Evolutionary conservation across 2,113 vertebrate genomes (phyloP).

Genomic region (Saccopteryx leptura): DNA sequence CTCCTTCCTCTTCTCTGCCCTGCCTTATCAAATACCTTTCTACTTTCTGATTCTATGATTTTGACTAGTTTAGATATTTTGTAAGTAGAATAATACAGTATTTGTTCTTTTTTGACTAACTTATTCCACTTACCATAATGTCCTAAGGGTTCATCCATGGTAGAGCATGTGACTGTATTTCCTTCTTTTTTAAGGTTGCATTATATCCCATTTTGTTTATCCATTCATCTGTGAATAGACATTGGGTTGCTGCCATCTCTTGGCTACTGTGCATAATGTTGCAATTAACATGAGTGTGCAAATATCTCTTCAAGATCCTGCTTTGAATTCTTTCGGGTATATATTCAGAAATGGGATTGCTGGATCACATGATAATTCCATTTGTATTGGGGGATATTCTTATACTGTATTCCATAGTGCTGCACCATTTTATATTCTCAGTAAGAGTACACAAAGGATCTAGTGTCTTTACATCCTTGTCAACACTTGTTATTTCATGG

Average conservation of each 20-base stretch:
- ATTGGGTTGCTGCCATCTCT: neutral
- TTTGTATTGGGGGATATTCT: neutral
- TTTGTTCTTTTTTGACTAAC: neutral
- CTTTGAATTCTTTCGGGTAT: neutral
- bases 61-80: neutral
- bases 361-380: neutral
- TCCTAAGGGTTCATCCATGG: neutral
- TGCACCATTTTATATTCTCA: neutral
- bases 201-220: slow-evolving; percentile 41
- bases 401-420: neutral
- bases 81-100: neutral
- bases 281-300: neutral
- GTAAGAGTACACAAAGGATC: neutral
- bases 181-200: neutral
- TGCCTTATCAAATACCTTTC: neutral
- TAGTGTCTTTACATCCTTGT: neutral
- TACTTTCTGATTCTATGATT: neutral
- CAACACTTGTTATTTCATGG: slow-evolving; percentile 4
- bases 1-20: neutral
- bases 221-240: neutral
- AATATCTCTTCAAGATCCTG: neutral
- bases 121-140: neutral
- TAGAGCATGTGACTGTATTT: slow-evolving; percentile 6
- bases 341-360: neutral
- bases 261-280: neutral